Evolutionary conservation across 2,888 invertebrate genomes (phyloP).

Genomic region (Cephonodes hylas): DNA sequence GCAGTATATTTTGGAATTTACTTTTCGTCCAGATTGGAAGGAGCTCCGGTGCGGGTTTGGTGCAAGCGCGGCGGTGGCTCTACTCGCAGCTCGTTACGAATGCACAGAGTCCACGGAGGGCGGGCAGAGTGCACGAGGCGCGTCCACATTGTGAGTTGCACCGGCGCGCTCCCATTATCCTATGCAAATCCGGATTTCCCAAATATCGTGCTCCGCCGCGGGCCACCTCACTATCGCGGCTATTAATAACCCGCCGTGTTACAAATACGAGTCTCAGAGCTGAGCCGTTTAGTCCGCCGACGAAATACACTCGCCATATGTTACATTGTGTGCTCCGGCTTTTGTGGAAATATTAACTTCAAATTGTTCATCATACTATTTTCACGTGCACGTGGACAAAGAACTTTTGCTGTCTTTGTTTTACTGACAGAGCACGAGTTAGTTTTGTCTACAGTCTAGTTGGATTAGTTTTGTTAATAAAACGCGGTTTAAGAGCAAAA

Average conservation of each 20-base stretch:
- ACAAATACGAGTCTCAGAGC: conserved; percentile 65
- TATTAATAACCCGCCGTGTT: conserved; percentile 73
- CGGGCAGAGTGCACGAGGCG: conserved; percentile 34
- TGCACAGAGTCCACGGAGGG: conserved; percentile 33
- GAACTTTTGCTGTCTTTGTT: not conserved
- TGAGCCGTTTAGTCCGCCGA: conserved; percentile 65
- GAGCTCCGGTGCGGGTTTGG: not conserved
- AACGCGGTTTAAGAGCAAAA: no score
- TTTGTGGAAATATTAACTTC: conserved; percentile 39
- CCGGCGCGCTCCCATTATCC: conserved; percentile 64
- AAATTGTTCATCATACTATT: conserved; percentile 4
- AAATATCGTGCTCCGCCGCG: conserved; percentile 73
- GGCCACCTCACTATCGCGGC: conserved; percentile 72
- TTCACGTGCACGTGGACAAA: not conserved
- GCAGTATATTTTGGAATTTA: not conserved
- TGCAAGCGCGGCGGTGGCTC: not conserved
- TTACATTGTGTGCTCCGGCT: conserved; percentile 48
- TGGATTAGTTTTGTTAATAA: not conserved
- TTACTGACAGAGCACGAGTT: not conserved
- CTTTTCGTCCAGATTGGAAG: not conserved
- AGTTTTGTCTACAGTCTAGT: not conserved
- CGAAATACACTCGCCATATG: conserved; percentile 65
- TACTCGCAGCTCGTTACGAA: not conserved
- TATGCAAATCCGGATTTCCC: conserved; percentile 78
- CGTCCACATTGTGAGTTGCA: conserved; percentile 50